Conservation (phyloP, 1,140 invertebrate genomes). For the Hestina assimilis region DNA sequence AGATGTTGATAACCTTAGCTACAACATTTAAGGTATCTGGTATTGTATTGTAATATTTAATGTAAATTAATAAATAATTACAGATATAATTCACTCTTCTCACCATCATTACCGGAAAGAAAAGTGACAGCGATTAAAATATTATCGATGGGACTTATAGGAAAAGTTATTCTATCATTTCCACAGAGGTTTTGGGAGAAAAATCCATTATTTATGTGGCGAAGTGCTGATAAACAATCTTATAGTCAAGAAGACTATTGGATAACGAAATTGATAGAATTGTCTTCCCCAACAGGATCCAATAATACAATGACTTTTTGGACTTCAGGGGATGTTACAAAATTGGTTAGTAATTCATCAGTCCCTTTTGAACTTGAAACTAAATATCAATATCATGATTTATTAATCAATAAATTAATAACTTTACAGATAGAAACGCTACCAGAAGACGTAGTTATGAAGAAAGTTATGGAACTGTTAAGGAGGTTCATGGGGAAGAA, state of each 20-base stretch:
- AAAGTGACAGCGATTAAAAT: conserved; percentile 34
- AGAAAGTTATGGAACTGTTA: conserved; percentile 43
- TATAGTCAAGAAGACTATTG: conserved; percentile 3
- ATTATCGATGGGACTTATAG: conserved; percentile 36
- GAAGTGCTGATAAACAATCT: conserved; percentile 10
- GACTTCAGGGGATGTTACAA: conserved; percentile 13
- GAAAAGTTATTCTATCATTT: conserved; percentile 41
- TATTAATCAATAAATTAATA: too few relatives aligned
- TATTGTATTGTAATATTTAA: too few relatives aligned
- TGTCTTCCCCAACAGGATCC: conserved; percentile 1
- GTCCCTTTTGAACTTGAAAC: too few relatives aligned
- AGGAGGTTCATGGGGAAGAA: conserved; percentile 43
- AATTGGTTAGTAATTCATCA: conserved; percentile 14
- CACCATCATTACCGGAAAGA: conserved; percentile 30
- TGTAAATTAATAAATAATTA: neutral
- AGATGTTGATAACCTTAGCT: too few relatives aligned
- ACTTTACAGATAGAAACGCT: conserved; percentile 51
- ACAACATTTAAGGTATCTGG: too few relatives aligned
- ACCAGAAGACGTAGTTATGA: conserved; percentile 52
- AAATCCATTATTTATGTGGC: conserved; percentile 30
- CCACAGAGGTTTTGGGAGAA: conserved; percentile 30
- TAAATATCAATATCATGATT: too few relatives aligned
- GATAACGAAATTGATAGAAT: neutral
- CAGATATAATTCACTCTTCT: conserved; percentile 36
- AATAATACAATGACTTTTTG: conserved; percentile 15